A percentile compares a stretch with the other conserved stretches of the same genome.
Evolutionary conservation across 2,113 vertebrate genomes (phyloP).

Genomic region (Lepus americanus): DNA sequence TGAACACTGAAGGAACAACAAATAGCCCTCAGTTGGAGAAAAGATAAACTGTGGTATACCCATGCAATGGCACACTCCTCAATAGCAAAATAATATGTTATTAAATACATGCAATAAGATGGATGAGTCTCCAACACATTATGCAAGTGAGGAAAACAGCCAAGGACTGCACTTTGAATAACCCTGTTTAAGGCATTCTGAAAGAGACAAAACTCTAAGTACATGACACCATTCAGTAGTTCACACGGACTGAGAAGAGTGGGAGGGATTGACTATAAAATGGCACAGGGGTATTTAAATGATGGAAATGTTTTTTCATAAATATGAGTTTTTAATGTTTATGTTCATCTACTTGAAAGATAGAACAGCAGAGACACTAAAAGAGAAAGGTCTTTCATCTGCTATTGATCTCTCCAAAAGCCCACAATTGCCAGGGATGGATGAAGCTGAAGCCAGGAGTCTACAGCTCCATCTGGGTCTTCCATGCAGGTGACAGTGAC

Average conservation of each 20-base stretch:
- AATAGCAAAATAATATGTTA: background rate
- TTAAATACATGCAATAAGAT: background rate
- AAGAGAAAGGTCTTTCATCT: no score
- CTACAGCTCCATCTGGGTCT: no score
- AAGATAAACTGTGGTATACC: background rate
- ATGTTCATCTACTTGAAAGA: no score
- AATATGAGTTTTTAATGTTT: background rate
- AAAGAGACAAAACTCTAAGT: background rate
- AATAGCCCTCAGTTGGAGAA: background rate
- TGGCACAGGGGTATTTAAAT: background rate
- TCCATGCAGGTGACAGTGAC: no score
- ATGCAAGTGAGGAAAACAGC: background rate
- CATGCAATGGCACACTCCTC: background rate
- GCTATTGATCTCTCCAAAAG: no score
- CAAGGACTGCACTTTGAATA: background rate
- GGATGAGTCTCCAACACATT: background rate
- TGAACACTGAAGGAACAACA: background rate
- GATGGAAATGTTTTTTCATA: background rate
- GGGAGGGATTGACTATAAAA: background rate
- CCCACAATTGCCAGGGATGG: no score
- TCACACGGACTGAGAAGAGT: background rate
- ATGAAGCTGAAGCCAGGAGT: no score
- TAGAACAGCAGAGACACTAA: no score
- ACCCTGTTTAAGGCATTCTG: background rate
- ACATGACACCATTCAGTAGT: background rate